phyloP scores from a whole-genome alignment of 2,113 vertebrate species.

The Embiotoca jacksoni region DNA sequence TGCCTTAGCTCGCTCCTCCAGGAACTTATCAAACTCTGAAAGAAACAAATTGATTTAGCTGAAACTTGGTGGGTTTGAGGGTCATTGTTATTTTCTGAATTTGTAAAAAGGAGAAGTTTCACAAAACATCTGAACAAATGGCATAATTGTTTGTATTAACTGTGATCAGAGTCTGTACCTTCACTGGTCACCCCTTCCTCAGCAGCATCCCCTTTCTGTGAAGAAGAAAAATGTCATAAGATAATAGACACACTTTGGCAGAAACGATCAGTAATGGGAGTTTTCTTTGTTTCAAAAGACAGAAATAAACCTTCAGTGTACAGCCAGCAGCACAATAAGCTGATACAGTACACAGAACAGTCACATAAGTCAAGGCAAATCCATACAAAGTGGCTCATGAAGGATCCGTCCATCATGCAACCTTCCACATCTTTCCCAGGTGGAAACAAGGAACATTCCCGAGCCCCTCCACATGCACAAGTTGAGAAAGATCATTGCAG shows the following conservation, averaged over 20 bases:
- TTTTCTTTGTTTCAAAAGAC: constrained; percentile 1
- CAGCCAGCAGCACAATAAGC: neutral
- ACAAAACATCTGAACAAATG: too few species aligned
- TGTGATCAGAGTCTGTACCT: constrained; percentile 83
- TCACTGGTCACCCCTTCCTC: constrained; percentile 98
- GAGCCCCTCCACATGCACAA: constrained; percentile 37
- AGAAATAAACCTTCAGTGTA: constrained; percentile 4
- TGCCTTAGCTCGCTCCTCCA: constrained; percentile 95
- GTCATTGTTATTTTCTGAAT: neutral
- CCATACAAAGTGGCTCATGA: constrained; percentile 12
- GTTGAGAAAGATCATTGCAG: constrained; percentile 11
- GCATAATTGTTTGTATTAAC: too few species aligned
- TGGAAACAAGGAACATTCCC: constrained; percentile 16
- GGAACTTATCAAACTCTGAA: constrained; percentile 97
- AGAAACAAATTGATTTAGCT: constrained; percentile 19
- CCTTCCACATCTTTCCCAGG: constrained; percentile 11
- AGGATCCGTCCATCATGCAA: constrained; percentile 27
- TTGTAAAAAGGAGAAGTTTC: neutral
- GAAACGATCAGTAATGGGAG: neutral
- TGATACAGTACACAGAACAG: neutral
- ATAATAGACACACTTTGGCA: neutral
- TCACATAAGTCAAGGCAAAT: constrained; percentile 14
- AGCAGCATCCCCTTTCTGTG: constrained; percentile 92
- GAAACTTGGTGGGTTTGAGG: neutral
- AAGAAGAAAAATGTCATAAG: constrained; percentile 47